A percentile compares a stretch with the other conserved stretches of the same genome.
Evolutionary conservation across 2,797 vertebrate genomes (phyloP).

Genomic region (Micrastur ruficollis): DNA sequence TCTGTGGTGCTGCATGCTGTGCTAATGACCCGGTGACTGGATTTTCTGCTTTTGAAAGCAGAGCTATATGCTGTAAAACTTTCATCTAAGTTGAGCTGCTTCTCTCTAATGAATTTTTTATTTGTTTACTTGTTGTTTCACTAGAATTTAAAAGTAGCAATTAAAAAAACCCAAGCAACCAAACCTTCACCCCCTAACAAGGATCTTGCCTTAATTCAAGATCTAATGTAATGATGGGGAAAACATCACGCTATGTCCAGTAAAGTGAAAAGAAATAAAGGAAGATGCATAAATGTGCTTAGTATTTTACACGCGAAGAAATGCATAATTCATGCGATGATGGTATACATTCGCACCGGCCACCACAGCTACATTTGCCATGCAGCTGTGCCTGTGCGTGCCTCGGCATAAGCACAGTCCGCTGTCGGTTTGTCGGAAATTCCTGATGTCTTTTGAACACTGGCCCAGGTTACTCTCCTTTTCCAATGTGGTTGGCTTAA

Average conservation of each 20-base stretch:
- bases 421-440: too few relatives aligned
- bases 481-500: background rate
- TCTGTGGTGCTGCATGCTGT: constrained; percentile 38
- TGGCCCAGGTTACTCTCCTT: background rate
- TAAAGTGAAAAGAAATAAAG: constrained; percentile 7
- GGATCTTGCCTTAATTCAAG: constrained; percentile 58
- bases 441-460: background rate
- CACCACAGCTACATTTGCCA: background rate
- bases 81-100: constrained; percentile 73
- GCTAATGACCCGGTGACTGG: constrained; percentile 73
- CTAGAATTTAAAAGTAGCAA: constrained; percentile 69
- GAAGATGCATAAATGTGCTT: background rate
- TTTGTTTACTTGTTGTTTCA: constrained; percentile 78
- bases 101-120: constrained; percentile 80
- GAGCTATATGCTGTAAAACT: constrained; percentile 66
- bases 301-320: background rate
- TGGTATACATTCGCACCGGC: background rate
- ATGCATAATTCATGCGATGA: constrained; percentile 47
- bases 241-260: background rate
- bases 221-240: background rate
- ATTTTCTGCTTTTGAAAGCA: constrained; percentile 71
- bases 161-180: constrained; percentile 61
- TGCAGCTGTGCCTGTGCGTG: background rate
- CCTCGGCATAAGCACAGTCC: background rate
- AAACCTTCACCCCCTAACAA: background rate